These are phyloP conservation scores for Tamias sibiricus DNA, from an alignment of 2,113 vertebrate species.

Conservation along the genomic window DNA sequence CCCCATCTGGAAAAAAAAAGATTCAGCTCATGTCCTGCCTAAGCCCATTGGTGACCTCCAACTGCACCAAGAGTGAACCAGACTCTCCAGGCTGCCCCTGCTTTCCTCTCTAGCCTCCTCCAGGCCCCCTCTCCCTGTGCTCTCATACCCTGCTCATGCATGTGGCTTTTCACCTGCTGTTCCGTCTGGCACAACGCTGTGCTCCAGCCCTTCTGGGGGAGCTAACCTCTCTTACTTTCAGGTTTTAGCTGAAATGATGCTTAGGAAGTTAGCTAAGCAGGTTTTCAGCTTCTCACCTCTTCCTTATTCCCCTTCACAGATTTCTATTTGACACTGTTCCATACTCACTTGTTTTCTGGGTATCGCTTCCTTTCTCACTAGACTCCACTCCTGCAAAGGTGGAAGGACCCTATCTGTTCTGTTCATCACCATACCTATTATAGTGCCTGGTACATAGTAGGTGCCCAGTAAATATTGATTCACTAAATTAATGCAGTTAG, in stretches of 20 bases:
- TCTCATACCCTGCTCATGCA: too few relatives aligned
- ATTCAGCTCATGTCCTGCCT: neutral
- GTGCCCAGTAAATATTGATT: neutral
- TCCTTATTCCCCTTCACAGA: neutral
- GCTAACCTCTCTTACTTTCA: neutral
- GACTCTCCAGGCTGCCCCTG: neutral
- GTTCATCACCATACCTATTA: neutral
- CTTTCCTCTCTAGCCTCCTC: too few relatives aligned
- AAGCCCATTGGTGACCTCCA: neutral
- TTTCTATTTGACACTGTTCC: too few relatives aligned
- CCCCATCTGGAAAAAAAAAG: too few relatives aligned
- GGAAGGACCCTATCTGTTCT: neutral
- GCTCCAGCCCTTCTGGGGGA: neutral
- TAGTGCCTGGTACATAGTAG: neutral
- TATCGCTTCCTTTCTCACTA: fast-evolving
- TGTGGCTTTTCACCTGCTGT: neutral
- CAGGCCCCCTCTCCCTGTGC: too few relatives aligned
- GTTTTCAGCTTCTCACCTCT: neutral
- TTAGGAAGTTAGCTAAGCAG: neutral
- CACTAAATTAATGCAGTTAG: neutral
- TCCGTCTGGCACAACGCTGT: neutral
- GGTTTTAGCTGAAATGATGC: neutral
- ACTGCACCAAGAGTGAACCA: too few relatives aligned
- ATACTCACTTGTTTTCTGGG: neutral
- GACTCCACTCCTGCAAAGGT: neutral